Evolutionary conservation across 2,888 invertebrate genomes (phyloP).

Genomic region (Ernsta delagoae): DNA sequence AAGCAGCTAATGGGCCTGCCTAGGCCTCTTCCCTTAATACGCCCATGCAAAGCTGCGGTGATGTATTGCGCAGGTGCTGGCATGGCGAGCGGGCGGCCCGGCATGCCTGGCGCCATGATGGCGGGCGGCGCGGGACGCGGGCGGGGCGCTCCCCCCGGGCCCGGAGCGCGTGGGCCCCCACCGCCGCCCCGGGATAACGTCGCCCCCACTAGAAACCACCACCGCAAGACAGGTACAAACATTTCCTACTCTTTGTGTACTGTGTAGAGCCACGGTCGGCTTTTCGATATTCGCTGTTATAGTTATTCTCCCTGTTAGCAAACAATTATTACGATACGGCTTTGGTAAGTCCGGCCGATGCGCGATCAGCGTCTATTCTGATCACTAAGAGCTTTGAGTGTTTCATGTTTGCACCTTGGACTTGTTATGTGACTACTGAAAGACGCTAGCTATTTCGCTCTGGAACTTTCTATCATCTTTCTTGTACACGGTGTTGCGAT

Average conservation of each 20-base stretch:
- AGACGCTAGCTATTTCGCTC: conserved; percentile 84
- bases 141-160: too few species aligned
- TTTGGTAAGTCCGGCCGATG: conserved; percentile 78
- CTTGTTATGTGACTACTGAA: conserved; percentile 84
- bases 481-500: conserved; percentile 80
- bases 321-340: conserved; percentile 50
- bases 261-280: conserved; percentile 58
- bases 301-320: conserved; percentile 67
- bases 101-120: conserved; percentile 30
- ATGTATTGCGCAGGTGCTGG: conserved; percentile 44
- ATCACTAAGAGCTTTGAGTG: conserved; percentile 85
- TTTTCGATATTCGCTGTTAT: conserved; percentile 64
- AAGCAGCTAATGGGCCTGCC: too few species aligned
- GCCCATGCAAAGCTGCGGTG: background rate
- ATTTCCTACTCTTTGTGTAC: conserved; percentile 48
- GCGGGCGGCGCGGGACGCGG: conserved; percentile 45
- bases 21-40: too few species aligned
- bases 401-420: conserved; percentile 86
- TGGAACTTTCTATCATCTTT: conserved; percentile 83
- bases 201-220: conserved; percentile 73
- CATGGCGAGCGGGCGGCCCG: conserved; percentile 41
- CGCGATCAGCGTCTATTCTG: conserved; percentile 63
- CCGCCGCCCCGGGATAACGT: conserved; percentile 92
- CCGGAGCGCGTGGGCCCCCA: conserved; percentile 89
- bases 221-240: conserved; percentile 78